Base-by-base conservation (phyloP, 2,113 vertebrate genomes). In the Fregetta grallaria region DNA sequence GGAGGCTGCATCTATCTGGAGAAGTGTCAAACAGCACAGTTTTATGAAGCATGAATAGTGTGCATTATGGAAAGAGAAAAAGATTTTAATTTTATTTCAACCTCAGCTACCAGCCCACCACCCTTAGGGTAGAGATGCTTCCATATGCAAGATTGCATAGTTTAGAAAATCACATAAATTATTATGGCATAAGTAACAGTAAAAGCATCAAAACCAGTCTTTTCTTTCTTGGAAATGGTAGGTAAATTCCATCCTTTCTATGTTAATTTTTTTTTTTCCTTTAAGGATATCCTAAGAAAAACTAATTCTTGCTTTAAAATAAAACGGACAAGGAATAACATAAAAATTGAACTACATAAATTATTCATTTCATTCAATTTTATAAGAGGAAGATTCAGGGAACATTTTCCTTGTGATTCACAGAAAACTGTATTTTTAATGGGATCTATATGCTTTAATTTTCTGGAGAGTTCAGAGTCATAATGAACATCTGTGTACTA, bases 351-450 rank as follows among this genome's bases (percentile, higher is more conserved):
- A 85, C 34, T 25, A 58, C 47, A 74, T 94, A 73, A 45, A 96
- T 90, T 92, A 95, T 93, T 95, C 21, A 96, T 71, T 95, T 77
- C 25, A 52, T 76, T 91, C 79, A 49, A 66, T 91, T 95, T 94
- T 87, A 30, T 30, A 85, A 72, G 44, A 70, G 29, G 66, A 87
- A 96, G 73, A 38, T 50, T 90, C 34, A 70, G 58, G 68, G 53
- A 85, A 77, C 32, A 45, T 88, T 93, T 97, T 93, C 70, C 29
- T 50, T 75, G n/a, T 50, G n/a, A 94, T 83, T 89, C 26, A 10
- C n/a, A 82, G 82, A 89, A 95, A 96, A 93, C 44, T 96, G 66
- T 92, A 72, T 78, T 94, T 95, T 94, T 94, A 88, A 94, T 88
- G 53, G 40, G 78, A 81, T 70, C 16, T 92, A 47, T 73, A 34